A percentile compares a stretch with the other conserved stretches of the same genome.
These are phyloP conservation scores for Danio aesculapii DNA, from an alignment of 2,797 vertebrate species.

Conservation along the genomic window DNA sequence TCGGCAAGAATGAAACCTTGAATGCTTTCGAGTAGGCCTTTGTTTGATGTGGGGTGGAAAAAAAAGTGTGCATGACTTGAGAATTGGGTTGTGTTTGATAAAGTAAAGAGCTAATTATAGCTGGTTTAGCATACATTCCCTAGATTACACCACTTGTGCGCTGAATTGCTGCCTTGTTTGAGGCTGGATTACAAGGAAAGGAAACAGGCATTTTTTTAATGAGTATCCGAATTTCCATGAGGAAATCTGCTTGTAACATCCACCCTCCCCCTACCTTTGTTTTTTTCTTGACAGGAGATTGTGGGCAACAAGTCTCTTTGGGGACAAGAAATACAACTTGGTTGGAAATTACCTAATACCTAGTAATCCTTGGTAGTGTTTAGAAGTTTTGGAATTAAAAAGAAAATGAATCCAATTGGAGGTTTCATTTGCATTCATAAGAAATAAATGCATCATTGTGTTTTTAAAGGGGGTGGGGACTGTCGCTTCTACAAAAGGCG, in stretches of 20 bases:
- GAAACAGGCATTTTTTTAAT: conserved; percentile 83
- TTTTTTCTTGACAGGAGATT: conserved; percentile 20
- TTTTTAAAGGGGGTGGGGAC: conserved; percentile 12
- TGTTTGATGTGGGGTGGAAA: conserved; percentile 60
- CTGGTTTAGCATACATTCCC: conserved; percentile 77
- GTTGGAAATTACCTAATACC: conserved; percentile 34
- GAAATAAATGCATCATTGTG: conserved; percentile 48
- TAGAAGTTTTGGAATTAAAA: conserved; percentile 46
- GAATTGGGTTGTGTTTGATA: conserved; percentile 74
- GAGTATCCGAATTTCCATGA: conserved; percentile 84
- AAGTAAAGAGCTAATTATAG: conserved; percentile 82
- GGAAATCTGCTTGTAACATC: conserved; percentile 72
- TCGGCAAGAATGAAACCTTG: background rate
- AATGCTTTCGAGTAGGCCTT: conserved; percentile 21
- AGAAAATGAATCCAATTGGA: conserved; percentile 23
- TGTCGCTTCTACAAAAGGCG: conserved; percentile 27
- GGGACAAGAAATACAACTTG: conserved; percentile 31
- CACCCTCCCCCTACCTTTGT: background rate
- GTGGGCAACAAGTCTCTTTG: conserved; percentile 32
- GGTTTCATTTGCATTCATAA: conserved; percentile 1
- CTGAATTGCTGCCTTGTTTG: conserved; percentile 83
- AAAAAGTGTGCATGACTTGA: conserved; percentile 64
- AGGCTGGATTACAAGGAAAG: conserved; percentile 77
- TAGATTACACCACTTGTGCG: conserved; percentile 79
- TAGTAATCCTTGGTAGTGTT: conserved; percentile 30